A percentile compares a stretch with the other conserved stretches of the same genome.
These are phyloP conservation scores for Brotogeris chrysoptera DNA, from an alignment of 2,797 vertebrate species.

Conservation along the genomic window DNA sequence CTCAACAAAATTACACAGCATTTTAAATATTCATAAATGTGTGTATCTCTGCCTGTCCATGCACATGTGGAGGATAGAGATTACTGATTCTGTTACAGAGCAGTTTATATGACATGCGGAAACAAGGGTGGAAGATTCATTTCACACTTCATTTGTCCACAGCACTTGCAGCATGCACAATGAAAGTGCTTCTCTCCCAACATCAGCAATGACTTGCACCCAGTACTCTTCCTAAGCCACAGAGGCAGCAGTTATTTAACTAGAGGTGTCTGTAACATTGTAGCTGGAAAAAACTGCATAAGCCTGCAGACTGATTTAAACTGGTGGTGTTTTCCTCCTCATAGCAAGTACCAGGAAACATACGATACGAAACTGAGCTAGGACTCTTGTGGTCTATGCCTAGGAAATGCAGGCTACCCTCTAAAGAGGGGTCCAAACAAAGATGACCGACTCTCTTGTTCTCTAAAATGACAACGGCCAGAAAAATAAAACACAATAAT, in stretches of 20 bases:
- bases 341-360: neutral
- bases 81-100: neutral
- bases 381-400: neutral
- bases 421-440: neutral
- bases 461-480: neutral
- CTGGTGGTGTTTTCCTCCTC: neutral
- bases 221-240: neutral
- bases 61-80: neutral
- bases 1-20: neutral
- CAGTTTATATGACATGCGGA: neutral
- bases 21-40: neutral
- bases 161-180: accelerated
- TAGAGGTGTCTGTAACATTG: neutral
- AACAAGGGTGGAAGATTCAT: neutral
- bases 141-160: constrained; percentile 12
- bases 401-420: neutral
- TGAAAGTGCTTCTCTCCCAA: neutral
- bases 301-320: neutral
- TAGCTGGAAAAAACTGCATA: neutral
- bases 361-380: neutral
- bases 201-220: neutral
- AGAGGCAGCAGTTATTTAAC: neutral
- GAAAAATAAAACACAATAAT: neutral
- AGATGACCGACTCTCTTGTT: neutral
- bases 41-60: neutral